Base-by-base conservation (phyloP, 2,797 vertebrate species). In the Alca torda region DNA sequence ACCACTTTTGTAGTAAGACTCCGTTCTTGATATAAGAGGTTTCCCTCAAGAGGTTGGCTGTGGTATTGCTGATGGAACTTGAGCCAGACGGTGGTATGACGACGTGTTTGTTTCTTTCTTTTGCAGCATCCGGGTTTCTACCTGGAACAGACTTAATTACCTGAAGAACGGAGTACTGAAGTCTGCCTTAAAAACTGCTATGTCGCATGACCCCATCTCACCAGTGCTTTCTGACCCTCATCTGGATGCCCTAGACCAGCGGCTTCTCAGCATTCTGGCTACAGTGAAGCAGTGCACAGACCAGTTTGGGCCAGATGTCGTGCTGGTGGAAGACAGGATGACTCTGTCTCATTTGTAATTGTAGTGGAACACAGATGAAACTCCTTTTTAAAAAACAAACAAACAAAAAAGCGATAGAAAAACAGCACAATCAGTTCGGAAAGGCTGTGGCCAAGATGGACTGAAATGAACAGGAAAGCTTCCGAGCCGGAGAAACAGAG, bases 261-360 rank as follows among this genome's bases (percentile, higher is more conserved):
- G 99, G 68, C 99, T 99, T 33, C 98, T 98, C 39, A 98, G 98
- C n/a, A 94, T 99, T 92, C 95, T 99, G 90, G 98, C 98, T 51
- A 99, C 99, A 8, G 98, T 99, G 94, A 99, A 99, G 96, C 99
- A 99, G 97, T 99, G 99, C 96, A 98, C 99, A 60, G 99, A 99
- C 96, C 98, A 99, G 54, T 99, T 99, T 96, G 99, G 99, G 26
- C 94, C 98, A 16, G 99, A 99, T 48, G 97, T 98, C 81, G 99
- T 99, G 39, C 98, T 99, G 79, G 99, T 99, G 94, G 99, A 99
- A 97, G 99, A 99, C 97, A 99, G 99, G 96, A 99, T 99, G 98
- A 99, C 99, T 75, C 98, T 99, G 89, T 99, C 99, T 50, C 99
- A 99, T 96, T 98, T 99, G 80, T 99, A 98, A 98, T 84, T 37